phyloP scores from a whole-genome alignment of 1,140 invertebrate species.

The Drosophila sp. region DNA sequence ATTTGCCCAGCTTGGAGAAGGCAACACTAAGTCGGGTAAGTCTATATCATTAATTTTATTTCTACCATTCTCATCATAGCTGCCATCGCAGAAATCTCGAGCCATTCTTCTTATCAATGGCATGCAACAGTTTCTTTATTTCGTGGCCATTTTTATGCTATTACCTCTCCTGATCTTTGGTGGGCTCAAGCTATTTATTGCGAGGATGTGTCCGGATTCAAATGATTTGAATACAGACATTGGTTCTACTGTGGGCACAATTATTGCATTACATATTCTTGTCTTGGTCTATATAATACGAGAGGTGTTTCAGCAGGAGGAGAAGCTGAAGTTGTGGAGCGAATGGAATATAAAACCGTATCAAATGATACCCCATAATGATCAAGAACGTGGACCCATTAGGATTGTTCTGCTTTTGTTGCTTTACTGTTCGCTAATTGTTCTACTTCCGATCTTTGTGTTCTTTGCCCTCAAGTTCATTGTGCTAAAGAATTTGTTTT shows the following conservation, averaged over 20 bases:
- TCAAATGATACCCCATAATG: neutral
- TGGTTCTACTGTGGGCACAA: slow-evolving; percentile 35
- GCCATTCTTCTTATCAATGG: neutral
- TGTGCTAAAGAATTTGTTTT: slow-evolving; percentile 42
- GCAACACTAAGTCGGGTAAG: slow-evolving; percentile 12
- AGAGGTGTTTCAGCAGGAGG: slow-evolving; percentile 26
- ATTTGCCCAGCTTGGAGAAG: slow-evolving; percentile 28
- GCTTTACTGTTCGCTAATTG: slow-evolving; percentile 39
- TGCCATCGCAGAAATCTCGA: slow-evolving; percentile 26
- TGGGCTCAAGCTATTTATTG: slow-evolving; percentile 23
- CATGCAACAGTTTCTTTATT: slow-evolving; percentile 25
- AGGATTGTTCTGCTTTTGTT: slow-evolving; percentile 29
- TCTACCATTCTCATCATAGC: neutral
- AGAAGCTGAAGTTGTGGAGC: neutral
- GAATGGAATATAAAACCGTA: slow-evolving; percentile 18
- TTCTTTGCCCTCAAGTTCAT: slow-evolving; percentile 51
- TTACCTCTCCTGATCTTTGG: slow-evolving; percentile 27
- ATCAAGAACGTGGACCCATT: slow-evolving; percentile 14
- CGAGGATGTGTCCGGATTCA: neutral
- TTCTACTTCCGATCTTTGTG: slow-evolving; percentile 40
- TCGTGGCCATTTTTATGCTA: slow-evolving; percentile 22
- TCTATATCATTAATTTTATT: neutral
- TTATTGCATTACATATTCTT: slow-evolving; percentile 39
- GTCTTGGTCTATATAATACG: slow-evolving; percentile 38
- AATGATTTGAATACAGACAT: slow-evolving; percentile 31